Evolutionary conservation across 2,888 invertebrate species (phyloP), one percentile per base, ranked within the genome.

Genomic region (Hartigia nigra): DNA sequence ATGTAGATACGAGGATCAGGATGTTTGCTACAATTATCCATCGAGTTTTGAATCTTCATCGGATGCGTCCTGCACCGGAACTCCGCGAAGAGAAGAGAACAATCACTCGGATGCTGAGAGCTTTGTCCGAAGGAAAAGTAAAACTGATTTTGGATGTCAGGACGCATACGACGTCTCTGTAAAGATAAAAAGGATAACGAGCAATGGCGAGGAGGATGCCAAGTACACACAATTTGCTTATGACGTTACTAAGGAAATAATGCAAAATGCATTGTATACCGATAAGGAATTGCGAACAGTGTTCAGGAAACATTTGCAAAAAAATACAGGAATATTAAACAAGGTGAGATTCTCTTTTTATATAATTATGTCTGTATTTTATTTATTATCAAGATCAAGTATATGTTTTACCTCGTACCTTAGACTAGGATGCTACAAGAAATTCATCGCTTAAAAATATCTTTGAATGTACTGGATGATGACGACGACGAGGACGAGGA

Each of bases 161-260:
- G 23, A 55, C 23, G 55, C 23, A 23, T 55, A 55, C 23, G 55
- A 23, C 2, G 55, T 23, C 5, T 55, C 14, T 55, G 55, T 23
- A 23, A 4, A 55, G 23, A 55, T 70, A 23, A n/a, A 36, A 70
- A 77, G 72, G 3, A 31, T 2, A 78, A 76, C 23, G 80, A 80
- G 76, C 76, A 78, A 39, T 69, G 74, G 31, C 34, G 75, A 81
- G 14, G 89, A 90, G 4, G 90, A 91, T 78, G 86, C 86, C 12
- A 86, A 88, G 70, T 93, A 92, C 77, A 87, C 91, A 0, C 91
- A 91, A 79, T 93, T 93, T 81, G 84, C 92, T 2, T 91, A 92
- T 75, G 91, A 92, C 34, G 93, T 94, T 69, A 94, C 94, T 0
- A 93, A 93, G 85, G 94, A 94, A 83, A 93, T 94, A 80, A 92